phyloP scores from a whole-genome alignment of 2,888 invertebrate genomes.

The Andrena bucephala region DNA sequence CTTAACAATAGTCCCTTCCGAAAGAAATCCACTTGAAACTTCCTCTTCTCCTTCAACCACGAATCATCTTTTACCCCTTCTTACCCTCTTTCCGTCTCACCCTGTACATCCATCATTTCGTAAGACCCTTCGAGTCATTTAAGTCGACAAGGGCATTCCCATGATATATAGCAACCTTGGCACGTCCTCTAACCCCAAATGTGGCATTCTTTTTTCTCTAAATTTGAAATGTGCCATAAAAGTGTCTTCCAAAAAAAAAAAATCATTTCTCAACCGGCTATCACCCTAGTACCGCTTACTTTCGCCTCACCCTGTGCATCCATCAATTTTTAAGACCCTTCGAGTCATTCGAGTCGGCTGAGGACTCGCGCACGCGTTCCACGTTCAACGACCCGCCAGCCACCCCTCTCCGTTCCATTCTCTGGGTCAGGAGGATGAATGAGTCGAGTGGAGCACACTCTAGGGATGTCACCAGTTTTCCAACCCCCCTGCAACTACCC shows the following conservation, averaged over 20 bases:
- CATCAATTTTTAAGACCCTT: slow-evolving; percentile 1
- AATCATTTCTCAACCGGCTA: neutral
- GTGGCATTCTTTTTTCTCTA: too few relatives aligned
- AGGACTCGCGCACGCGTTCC: slow-evolving; percentile 33
- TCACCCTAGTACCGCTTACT: neutral
- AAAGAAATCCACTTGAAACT: neutral
- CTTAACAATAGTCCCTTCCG: too few relatives aligned
- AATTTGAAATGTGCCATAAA: too few relatives aligned
- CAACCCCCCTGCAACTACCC: slow-evolving; percentile 30
- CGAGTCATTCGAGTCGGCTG: neutral
- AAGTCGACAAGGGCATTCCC: neutral
- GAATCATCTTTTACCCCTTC: neutral
- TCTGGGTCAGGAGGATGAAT: slow-evolving; percentile 74
- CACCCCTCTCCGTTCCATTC: slow-evolving; percentile 45
- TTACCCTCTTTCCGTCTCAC: neutral
- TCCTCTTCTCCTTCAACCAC: neutral
- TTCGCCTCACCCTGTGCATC: slow-evolving; percentile 1
- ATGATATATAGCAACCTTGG: too few relatives aligned
- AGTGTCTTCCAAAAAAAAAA: neutral
- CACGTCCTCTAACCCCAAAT: too few relatives aligned
- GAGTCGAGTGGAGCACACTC: slow-evolving; percentile 70
- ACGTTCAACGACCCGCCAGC: slow-evolving; percentile 4
- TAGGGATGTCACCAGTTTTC: slow-evolving; percentile 67
- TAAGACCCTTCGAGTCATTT: neutral
- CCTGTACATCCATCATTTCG: neutral